Base-by-base conservation (phyloP, 2,888 invertebrate species). In the Lithodes maja region DNA sequence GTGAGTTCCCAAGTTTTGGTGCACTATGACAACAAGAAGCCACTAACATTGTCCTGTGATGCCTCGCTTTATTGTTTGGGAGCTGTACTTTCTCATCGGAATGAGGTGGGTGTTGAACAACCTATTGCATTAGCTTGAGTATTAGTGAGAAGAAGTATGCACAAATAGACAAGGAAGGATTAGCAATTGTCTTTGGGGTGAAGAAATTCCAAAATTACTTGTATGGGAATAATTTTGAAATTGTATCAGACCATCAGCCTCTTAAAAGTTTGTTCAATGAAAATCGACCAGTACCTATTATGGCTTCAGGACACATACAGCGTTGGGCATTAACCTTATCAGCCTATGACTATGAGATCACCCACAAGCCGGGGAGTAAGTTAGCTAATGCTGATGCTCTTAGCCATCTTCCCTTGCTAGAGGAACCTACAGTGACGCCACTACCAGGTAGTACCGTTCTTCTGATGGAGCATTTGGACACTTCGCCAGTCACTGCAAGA, bases 281-380 rank as follows among this genome's bases (percentile, higher is more conserved):
- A 33, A 77, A 33, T 33, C 33, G 77, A 17, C 77, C 77, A 17
- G 49, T 77, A 2, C 77, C 77, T 2, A 3, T 9, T 3, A 77
- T 77, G 77, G 77, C 77, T 77, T 77, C 77, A 77, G 49, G 77
- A 33, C 77, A 52, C 49, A 77, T n/a, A 52, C 78, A 79, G 15
- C 12, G 78, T 1, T 79, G 77, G 77, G 77, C 77, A 17, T 53
- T 53, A 5, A 77, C 77, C 2, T 77, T 33, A 33, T 33, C 77
- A 33, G 77, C 49, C 17, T 77, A 77, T 77, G 77, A 77, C 2
- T 77, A 77, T 33, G 9, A 12, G 2, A 77, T 77, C 2, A 77
- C 33, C 3, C 15, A 71, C 71, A 71, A 3, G 17, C 71, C 71
- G 3, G 33, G 33, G 33, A 33, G 33, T 33, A 33, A 33, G 33